Evolutionary conservation across 2,797 vertebrate genomes (phyloP).

Genomic region (Coregonus suidteri): DNA sequence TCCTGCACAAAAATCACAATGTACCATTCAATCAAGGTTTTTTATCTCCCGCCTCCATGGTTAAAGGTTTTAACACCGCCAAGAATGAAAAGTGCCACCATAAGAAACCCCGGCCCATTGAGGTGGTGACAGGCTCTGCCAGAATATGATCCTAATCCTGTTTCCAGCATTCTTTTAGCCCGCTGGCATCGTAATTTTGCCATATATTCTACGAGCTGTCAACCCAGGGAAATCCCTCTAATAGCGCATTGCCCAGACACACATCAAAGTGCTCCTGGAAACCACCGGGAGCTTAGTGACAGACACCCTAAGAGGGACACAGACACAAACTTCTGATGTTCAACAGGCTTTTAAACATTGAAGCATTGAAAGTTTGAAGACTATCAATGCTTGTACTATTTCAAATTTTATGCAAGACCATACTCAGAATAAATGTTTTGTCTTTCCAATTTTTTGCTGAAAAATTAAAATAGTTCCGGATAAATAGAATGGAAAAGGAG

Average conservation of each 20-base stretch:
- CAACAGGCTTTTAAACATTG: not conserved
- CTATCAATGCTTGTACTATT: not conserved
- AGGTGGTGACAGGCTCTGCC: slow-evolving; percentile 87
- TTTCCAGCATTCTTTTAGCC: slow-evolving; percentile 90
- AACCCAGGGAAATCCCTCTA: slow-evolving; percentile 83
- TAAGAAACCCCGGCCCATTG: slow-evolving; percentile 91
- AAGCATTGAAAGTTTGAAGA: not conserved
- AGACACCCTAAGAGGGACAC: not conserved
- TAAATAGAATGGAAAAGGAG: too few species aligned
- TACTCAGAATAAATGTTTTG: not conserved
- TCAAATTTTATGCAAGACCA: not conserved
- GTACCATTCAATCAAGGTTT: slow-evolving; percentile 80
- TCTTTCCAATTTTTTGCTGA: not conserved
- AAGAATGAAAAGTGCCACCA: slow-evolving; percentile 86
- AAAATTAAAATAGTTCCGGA: not conserved
- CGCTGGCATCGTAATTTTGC: slow-evolving; percentile 81
- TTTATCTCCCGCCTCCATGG: slow-evolving; percentile 65
- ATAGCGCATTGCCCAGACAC: slow-evolving; percentile 83
- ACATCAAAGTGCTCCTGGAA: slow-evolving; percentile 87
- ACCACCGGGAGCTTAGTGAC: slow-evolving; percentile 60
- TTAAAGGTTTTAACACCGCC: slow-evolving; percentile 80
- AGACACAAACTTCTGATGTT: slow-evolving; percentile 21
- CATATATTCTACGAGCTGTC: slow-evolving; percentile 83
- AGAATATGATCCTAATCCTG: slow-evolving; percentile 98
- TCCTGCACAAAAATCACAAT: slow-evolving; percentile 77